phyloP scores from a whole-genome alignment of 2,113 vertebrate species.

The Tetrax tetrax region DNA sequence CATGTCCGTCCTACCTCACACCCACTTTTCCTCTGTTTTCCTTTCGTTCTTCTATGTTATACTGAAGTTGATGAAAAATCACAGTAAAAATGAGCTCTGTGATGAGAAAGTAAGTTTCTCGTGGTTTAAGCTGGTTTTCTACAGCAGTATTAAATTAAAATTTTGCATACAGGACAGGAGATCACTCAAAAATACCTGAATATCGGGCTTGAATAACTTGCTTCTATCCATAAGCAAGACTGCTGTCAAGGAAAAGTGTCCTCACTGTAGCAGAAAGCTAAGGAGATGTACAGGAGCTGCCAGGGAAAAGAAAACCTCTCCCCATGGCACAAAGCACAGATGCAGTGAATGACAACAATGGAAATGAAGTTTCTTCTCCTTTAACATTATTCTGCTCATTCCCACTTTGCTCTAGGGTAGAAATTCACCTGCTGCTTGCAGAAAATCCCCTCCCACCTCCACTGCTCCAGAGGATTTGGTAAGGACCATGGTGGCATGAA shows the following conservation, averaged over 20 bases:
- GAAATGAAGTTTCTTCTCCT: background rate
- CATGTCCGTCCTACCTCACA: background rate
- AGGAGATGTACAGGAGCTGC: background rate
- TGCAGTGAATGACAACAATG: background rate
- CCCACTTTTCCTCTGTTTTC: background rate
- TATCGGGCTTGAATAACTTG: background rate
- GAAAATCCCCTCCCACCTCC: background rate
- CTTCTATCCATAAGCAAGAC: background rate
- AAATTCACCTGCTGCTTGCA: background rate
- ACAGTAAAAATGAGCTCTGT: background rate
- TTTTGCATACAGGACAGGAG: background rate
- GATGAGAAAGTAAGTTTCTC: background rate
- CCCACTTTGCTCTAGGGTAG: background rate
- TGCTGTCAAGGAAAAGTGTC: background rate
- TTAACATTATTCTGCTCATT: background rate
- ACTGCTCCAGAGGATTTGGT: background rate
- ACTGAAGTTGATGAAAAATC: background rate
- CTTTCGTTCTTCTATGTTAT: background rate
- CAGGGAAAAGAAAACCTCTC: background rate
- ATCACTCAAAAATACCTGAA: background rate
- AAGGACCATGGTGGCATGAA: background rate
- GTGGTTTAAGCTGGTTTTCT: background rate
- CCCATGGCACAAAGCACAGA: background rate
- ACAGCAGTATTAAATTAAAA: background rate
- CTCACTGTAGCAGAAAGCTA: background rate